Evolutionary conservation across 2,113 vertebrate species (phyloP).

Genomic region (Pardalotus punctatus): DNA sequence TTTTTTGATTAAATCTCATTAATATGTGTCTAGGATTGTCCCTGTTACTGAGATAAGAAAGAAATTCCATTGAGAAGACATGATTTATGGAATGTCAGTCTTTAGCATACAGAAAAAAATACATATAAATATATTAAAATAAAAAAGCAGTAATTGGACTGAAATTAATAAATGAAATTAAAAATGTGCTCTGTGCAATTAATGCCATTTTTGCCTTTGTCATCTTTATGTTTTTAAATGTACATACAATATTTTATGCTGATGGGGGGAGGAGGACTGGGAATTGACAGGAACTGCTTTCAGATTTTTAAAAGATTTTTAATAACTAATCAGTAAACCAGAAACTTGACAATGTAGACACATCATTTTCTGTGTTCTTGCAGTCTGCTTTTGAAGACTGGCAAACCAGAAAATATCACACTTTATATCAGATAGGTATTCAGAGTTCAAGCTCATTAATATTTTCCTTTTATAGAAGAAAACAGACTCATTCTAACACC

Average conservation of each 20-base stretch:
- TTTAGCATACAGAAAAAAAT: not conserved
- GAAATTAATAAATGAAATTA: not conserved
- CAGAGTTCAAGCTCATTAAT: not conserved
- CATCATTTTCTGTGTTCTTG: not conserved
- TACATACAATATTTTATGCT: not conserved
- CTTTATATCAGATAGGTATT: not conserved
- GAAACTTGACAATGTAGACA: not conserved
- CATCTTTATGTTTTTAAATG: not conserved
- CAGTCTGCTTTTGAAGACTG: not conserved
- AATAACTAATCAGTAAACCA: not conserved
- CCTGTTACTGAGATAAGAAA: not conserved
- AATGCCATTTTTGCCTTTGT: not conserved
- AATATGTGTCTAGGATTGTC: not conserved
- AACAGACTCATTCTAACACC: not conserved
- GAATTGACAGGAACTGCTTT: not conserved
- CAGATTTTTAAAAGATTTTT: not conserved
- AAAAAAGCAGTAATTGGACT: rapidly evolving
- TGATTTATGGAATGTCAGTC: not conserved
- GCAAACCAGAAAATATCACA: not conserved
- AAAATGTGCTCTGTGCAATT: not conserved
- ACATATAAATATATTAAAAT: not conserved
- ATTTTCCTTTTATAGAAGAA: not conserved
- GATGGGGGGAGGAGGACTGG: rapidly evolving
- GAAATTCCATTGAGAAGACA: not conserved
- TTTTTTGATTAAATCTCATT: not conserved